Evolutionary conservation across 2,888 invertebrate species (phyloP).

Genomic region (Morinoia aosen): DNA sequence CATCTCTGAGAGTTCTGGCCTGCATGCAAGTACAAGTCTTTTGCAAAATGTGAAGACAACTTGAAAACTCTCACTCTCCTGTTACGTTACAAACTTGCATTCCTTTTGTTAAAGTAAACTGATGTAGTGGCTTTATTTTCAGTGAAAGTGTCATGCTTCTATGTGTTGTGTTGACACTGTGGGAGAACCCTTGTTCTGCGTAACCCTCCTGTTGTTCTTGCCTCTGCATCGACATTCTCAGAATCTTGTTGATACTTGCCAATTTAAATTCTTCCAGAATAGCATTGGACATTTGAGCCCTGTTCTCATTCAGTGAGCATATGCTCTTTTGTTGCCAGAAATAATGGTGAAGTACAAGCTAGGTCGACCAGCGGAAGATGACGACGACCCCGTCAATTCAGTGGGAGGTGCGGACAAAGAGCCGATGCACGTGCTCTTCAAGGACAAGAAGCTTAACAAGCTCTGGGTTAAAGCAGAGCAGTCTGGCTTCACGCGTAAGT

Average conservation of each 20-base stretch:
- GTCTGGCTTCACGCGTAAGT: slow-evolving; percentile 83
- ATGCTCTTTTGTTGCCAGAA: slow-evolving; percentile 70
- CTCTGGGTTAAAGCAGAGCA: slow-evolving; percentile 91
- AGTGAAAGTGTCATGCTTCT: too few relatives aligned
- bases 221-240: not conserved
- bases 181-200: not conserved
- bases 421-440: slow-evolving; percentile 76
- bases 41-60: too few relatives aligned
- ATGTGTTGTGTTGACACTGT: not conserved
- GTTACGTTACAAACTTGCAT: too few relatives aligned
- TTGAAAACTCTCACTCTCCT: too few relatives aligned
- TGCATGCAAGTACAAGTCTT: too few relatives aligned
- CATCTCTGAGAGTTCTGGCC: too few relatives aligned
- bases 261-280: not conserved
- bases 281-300: not conserved
- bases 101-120: too few relatives aligned
- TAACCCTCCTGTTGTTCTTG: not conserved
- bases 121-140: too few relatives aligned
- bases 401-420: slow-evolving; percentile 60
- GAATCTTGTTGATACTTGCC: not conserved
- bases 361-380: slow-evolving; percentile 74
- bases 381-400: slow-evolving; percentile 75
- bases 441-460: slow-evolving; percentile 90
- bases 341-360: slow-evolving; percentile 87
- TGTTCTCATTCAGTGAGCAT: not conserved